phyloP scores from a whole-genome alignment of 2,113 vertebrate genomes.

The Struthidea cinerea region DNA sequence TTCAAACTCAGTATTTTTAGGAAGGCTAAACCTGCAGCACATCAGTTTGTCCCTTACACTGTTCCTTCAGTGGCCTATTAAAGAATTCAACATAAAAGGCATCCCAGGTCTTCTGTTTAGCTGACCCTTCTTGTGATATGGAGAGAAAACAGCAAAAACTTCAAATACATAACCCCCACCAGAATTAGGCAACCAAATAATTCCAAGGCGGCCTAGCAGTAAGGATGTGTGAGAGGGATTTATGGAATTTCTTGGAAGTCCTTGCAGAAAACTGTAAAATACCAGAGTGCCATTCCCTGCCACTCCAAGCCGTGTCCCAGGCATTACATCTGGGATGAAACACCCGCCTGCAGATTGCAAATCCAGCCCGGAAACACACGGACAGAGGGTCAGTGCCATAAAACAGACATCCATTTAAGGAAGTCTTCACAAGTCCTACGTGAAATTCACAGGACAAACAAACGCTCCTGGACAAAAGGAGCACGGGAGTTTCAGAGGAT shows the following conservation, averaged over 20 bases:
- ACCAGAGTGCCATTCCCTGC: neutral
- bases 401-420: neutral
- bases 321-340: neutral
- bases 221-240: neutral
- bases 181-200: neutral
- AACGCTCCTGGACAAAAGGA: neutral
- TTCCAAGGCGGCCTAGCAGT: neutral
- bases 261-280: neutral
- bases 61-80: neutral
- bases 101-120: neutral
- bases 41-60: neutral
- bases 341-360: neutral
- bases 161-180: neutral
- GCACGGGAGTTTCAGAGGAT: accelerated
- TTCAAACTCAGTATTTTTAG: neutral
- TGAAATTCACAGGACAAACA: neutral
- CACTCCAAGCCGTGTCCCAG: neutral
- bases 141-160: neutral
- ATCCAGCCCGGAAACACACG: neutral
- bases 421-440: neutral
- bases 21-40: neutral
- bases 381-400: neutral
- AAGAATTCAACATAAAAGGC: neutral
- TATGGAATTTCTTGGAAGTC: neutral
- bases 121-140: neutral